Conservation (phyloP, 2,888 invertebrate species). For the Lysandra coridon region DNA sequence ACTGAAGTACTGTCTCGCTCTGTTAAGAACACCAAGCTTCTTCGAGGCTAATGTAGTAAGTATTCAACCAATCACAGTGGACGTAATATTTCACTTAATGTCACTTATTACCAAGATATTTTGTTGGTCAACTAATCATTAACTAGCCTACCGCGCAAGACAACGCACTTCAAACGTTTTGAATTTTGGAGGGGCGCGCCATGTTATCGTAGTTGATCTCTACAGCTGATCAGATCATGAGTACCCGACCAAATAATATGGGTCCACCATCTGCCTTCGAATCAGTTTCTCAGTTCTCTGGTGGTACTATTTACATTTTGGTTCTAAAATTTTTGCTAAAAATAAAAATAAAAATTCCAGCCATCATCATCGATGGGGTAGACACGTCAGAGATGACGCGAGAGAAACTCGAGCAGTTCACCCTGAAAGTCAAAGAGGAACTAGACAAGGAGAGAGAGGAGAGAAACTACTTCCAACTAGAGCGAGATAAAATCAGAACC, state of each 20-base stretch:
- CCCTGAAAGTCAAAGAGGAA: conserved; percentile 91
- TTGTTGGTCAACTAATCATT: too few species aligned
- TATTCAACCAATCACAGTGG: too few species aligned
- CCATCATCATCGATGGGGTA: conserved; percentile 91
- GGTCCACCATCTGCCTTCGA: neutral
- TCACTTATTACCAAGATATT: too few species aligned
- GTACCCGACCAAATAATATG: neutral
- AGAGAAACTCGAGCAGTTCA: conserved; percentile 95
- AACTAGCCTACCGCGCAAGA: too few species aligned
- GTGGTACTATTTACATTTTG: neutral
- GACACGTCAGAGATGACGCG: conserved; percentile 95
- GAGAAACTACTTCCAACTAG: conserved; percentile 96
- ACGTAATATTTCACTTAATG: too few species aligned
- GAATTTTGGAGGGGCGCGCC: too few species aligned
- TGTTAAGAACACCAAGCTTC: too few species aligned
- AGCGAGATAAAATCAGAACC: conserved; percentile 95
- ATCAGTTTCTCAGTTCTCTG: neutral
- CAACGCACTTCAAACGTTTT: too few species aligned
- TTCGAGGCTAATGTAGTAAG: too few species aligned
- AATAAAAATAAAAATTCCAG: conserved; percentile 53
- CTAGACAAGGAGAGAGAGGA: conserved; percentile 97
- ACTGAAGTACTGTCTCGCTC: too few species aligned
- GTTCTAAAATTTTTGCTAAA: neutral
- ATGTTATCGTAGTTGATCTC: too few species aligned
- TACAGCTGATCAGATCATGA: too few species aligned